Base-by-base conservation (phyloP, 2,888 invertebrate species). In the Operophtera brumata region DNA sequence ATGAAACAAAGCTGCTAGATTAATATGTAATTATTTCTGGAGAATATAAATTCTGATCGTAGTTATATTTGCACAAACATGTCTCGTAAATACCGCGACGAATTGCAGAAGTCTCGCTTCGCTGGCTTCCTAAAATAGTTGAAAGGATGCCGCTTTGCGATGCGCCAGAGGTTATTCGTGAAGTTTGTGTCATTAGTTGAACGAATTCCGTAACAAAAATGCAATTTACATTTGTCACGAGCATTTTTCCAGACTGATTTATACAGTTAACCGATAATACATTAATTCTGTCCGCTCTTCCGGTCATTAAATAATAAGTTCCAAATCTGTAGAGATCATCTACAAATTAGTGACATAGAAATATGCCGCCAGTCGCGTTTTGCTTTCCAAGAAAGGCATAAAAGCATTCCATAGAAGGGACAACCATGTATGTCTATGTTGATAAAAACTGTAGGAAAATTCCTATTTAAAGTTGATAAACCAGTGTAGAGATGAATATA, bases 401-500 rank as follows among this genome's bases (percentile, higher is more conserved):
- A 9, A 30, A 1, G 8, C 30, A 9, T 30, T 30, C 9, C 30
- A 30, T 28, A 30, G 7, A 30, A 30, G 9, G 8, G 8, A 9
- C 1, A 7, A 2, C 30, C 5, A 9, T 30, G 30, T 30, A 7
- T 30, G 30, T 20, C 4, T 20, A 9, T 8, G 30, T 30, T 30
- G 11, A 46, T 35, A 12, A 40, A 40, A 44, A 30, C n/a, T 9
- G 30, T 42, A 39, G 46, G 42, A 48, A 57, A 46, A 53, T 46
- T 41, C 9, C 47, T 34, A 35, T 26, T 37, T 20, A 2, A 13
- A 7, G n/a, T 20, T 43, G 28, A 43, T 44, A 46, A 46, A 34
- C 30, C 43, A 39, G 26, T 46, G 46, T 40, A 47, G 34, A 47
- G 48, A 30, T 36, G 32, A 34, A 41, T 36, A 46, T 39, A 47